These are phyloP conservation scores for Epiperipatus broadwayi DNA, from an alignment of 2,888 invertebrate species.

Conservation along the genomic window DNA sequence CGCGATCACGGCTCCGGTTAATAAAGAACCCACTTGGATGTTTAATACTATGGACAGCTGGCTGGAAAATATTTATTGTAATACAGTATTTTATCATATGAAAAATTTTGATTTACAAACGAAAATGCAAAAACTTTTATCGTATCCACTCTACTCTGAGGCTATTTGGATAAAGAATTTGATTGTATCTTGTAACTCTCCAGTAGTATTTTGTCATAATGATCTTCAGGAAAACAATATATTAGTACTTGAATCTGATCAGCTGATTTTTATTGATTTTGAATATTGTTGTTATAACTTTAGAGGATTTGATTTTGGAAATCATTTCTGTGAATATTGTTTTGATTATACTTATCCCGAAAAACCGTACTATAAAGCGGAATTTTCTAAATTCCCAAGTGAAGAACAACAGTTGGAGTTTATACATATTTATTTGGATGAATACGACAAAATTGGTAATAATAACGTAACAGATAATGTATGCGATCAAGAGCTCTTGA, in stretches of 20 bases:
- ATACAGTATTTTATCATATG: too few species aligned
- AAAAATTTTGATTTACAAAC: too few species aligned
- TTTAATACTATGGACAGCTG: slow-evolving; percentile 78
- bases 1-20: slow-evolving; percentile 75
- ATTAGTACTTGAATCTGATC: slow-evolving; percentile 35
- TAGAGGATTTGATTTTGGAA: slow-evolving; percentile 75
- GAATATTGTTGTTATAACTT: slow-evolving; percentile 82
- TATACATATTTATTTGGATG: too few species aligned
- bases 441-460: too few species aligned
- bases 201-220: slow-evolving; percentile 83
- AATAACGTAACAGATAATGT: too few species aligned
- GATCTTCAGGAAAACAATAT: slow-evolving; percentile 78
- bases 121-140: too few species aligned
- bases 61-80: too few species aligned
- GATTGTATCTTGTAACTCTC: slow-evolving; percentile 33
- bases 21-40: slow-evolving; percentile 85
- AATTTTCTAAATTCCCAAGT: slow-evolving; percentile 48
- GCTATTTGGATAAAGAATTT: background rate
- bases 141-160: background rate
- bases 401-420: slow-evolving; percentile 61
- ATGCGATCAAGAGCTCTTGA: too few species aligned
- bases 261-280: slow-evolving; percentile 63
- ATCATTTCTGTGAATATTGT: slow-evolving; percentile 76
- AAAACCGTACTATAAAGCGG: slow-evolving; percentile 54
- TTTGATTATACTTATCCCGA: slow-evolving; percentile 63